Evolutionary conservation across 2,113 vertebrate genomes (phyloP).

Genomic region (Python bivittatus): DNA sequence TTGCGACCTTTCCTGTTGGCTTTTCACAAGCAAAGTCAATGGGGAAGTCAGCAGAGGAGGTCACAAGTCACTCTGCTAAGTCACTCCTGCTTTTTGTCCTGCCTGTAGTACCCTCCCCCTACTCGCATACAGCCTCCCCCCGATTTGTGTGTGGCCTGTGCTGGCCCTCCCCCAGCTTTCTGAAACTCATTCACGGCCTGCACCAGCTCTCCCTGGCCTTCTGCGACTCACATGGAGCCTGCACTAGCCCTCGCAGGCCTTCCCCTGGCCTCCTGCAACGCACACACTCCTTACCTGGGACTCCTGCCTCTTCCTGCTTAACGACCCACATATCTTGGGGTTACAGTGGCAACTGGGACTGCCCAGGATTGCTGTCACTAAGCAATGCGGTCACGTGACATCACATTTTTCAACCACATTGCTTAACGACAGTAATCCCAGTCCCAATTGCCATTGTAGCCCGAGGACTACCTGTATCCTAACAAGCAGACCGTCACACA

Average conservation of each 20-base stretch:
- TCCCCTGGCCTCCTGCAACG: background rate
- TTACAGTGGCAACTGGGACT: background rate
- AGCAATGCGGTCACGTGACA: background rate
- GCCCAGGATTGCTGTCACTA: background rate
- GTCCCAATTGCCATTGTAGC: background rate
- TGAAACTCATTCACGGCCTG: background rate
- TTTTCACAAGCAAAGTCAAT: background rate
- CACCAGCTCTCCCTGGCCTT: background rate
- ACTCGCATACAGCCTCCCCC: background rate
- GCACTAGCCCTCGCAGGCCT: background rate
- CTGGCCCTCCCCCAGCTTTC: no score
- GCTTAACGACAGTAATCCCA: background rate
- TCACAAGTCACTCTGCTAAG: background rate
- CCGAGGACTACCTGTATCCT: background rate
- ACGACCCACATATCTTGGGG: background rate
- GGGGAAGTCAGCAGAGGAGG: background rate
- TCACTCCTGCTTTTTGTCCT: background rate
- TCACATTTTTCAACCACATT: background rate
- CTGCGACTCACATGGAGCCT: background rate
- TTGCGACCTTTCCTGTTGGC: background rate
- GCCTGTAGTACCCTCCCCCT: background rate
- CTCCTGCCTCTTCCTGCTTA: background rate
- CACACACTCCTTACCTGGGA: background rate
- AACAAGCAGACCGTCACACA: background rate
- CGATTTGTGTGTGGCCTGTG: no score